A percentile compares a stretch with the other conserved stretches of the same genome.
Conservation (phyloP, 2,797 vertebrate genomes). For the Danio jaintianensis region DNA sequence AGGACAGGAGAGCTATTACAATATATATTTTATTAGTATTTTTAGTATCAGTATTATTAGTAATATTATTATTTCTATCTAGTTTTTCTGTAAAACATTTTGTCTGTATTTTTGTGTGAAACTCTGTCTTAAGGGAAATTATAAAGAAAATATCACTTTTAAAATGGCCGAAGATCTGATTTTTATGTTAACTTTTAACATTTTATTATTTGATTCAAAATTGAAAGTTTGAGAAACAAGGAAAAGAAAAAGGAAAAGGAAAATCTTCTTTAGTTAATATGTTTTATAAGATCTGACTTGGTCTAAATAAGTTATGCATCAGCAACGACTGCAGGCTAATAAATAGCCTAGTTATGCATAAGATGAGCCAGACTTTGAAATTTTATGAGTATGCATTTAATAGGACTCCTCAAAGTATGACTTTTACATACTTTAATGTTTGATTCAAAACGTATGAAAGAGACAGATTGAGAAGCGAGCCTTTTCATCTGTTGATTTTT, state of each 20-base stretch:
- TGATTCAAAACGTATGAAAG: conserved; percentile 6
- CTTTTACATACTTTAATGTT: neutral
- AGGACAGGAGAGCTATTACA: no score
- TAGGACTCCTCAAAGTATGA: neutral
- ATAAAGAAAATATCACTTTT: neutral
- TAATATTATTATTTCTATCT: neutral
- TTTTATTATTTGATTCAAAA: conserved; percentile 7
- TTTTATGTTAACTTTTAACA: neutral
- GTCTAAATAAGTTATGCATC: neutral
- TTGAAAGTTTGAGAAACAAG: conserved; percentile 13
- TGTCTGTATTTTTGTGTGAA: neutral
- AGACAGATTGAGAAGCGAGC: neutral
- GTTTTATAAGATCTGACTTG: neutral
- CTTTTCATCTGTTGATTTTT: conserved; percentile 9
- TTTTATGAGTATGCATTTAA: neutral
- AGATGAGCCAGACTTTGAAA: neutral
- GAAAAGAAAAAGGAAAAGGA: no score
- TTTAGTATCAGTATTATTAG: no score
- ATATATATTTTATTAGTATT: neutral
- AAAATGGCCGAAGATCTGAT: neutral
- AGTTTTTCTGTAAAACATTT: neutral
- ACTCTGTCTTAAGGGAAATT: neutral
- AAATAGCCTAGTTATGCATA: conserved; percentile 1
- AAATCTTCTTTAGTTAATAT: neutral
- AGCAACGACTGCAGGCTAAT: neutral